Base-by-base conservation (phyloP, 2,797 vertebrate species). In the Tamandua tetradactyla region DNA sequence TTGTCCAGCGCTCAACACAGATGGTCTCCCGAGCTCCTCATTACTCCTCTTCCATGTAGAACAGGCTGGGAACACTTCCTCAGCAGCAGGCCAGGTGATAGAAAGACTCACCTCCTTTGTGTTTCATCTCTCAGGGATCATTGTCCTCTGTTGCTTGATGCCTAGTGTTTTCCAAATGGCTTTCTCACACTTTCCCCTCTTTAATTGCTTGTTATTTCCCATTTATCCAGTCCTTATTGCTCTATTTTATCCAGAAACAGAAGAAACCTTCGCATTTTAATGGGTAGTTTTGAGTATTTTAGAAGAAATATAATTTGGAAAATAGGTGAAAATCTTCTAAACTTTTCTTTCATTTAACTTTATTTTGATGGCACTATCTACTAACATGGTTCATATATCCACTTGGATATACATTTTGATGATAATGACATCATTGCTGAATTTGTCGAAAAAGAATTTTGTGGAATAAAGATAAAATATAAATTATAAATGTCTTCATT, bases 391-490 rank as follows among this genome's bases (percentile, higher is more conserved):
- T 78, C 44, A n/a, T n/a, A n/a, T n/a, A n/a, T 68, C 32, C 0
- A 49, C 2, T 27, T 55, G 42, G 2, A 27, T 40, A 61, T 81
- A 59, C 32, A 80, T 47, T 93, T 94, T 88, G 52, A 42, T 76
- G 81, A 47, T 71, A 71, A 90, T 86, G 64, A 71, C 1, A 44
- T 37, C 59, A 80, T 30, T 66, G 66, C 66, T 81, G 17, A 49
- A 37, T 69, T 37, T 72, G 22, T 64, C 80, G 75, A 79, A 88
- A 93, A 76, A 85, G 85, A 72, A 80, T 72, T 30, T 61, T 71
- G 5, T 7, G 27, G 30, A 80, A 27, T 52, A 59, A 35, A 71
- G 37, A 76, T 42, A 64, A 87, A 64, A 37, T 69, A 30, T 85
- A 37, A 88, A 91, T 85, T 88, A 74, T 59, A 12, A 64, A 71